Evolutionary conservation across 2,888 invertebrate species (phyloP), one percentile per base, ranked within the genome.

Genomic region (Synergus itoensis): DNA sequence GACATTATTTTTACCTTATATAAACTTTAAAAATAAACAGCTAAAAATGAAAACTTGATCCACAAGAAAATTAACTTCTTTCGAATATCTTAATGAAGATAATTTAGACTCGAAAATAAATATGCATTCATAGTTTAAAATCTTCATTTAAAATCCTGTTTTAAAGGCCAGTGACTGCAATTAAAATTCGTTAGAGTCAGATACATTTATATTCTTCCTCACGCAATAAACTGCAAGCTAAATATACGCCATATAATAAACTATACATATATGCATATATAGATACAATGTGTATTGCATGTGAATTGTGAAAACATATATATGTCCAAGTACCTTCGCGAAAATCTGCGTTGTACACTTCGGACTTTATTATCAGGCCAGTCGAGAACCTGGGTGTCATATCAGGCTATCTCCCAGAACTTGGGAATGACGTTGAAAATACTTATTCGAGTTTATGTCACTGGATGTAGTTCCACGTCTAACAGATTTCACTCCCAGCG

Each of bases 361-460:
- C 84, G 73, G 83, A 88, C 87, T 90, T 90, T 90, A 90, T 90
- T 89, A 88, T 87, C 41, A 78, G 62, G 40, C 43, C 21, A 57
- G 67, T 40, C 67, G 67, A 43, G 77, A 21, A 21, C 18, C 60
- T 60, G 18, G 60, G 21, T 78, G 43, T 78, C 80, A 75, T 76
- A 65, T 86, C 82, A 83, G 77, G 57, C 78, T 77, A 79, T 77
- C 84, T 83, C 80, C 83, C 82, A 80, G 85, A 84, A 84, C 84
- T 88, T 84, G 85, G 84, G 84, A 84, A 86, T 85, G 81, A 77
- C 81, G 77, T 79, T 78, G 77, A 78, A 67, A 80, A 82, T 81
- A 79, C 79, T 45, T 79, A 65, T 76, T 75, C 69, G 80, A 81
- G 76, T 80, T 82, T 82, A 84, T 82, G 77, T 80, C 79, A 82